Evolutionary conservation across 2,113 vertebrate species (phyloP), one percentile per base, ranked within the genome.

Genomic region (Eurystomus gularis): DNA sequence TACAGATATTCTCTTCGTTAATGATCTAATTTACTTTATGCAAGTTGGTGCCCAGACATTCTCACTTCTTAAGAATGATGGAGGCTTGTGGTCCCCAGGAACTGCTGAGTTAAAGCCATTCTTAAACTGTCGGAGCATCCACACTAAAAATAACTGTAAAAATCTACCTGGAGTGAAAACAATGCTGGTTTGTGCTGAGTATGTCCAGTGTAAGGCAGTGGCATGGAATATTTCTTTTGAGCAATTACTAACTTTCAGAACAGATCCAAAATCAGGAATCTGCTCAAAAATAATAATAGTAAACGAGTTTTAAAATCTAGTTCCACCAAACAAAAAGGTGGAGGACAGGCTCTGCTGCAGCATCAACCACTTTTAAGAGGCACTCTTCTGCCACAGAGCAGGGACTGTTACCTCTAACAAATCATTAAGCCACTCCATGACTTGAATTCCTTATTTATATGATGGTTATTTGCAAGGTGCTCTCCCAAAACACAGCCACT

Each of bases 31-130:
- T 88, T 83, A 60, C 76, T 54, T 65, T 17, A 17, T 37, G 37
- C 26, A 72, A 72, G 80, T 39, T 52, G 26, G 52, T 92, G 80
- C 54, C 55, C 60, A 69, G 80, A 78, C 54, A 61, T 60, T 75
- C 69, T 96, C 39, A 57, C 14, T 75, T 90, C 69, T 79, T 68
- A 28, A 87, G 62, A 94, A 85, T 49, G 58, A 93, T 61, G 69
- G 40, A 84, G 44, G 39, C 28, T 61, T 61, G 51, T 73, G 40
- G 64, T 92, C 88, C 79, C 86, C n/a, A 76, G 88, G 66, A 96
- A 94, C 72, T 86, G 82, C 61, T 82, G 86, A 95, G 83, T 93
- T 95, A 82, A 88, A 95, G 69, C n/a, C 86, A 85, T 90, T 86
- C 72, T 79, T 92, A 88, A 93, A 86, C 92, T 91, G 76, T 69